These are phyloP conservation scores for Heteromyza rotundicornis DNA, from an alignment of 2,888 invertebrate genomes.

Conservation along the genomic window DNA sequence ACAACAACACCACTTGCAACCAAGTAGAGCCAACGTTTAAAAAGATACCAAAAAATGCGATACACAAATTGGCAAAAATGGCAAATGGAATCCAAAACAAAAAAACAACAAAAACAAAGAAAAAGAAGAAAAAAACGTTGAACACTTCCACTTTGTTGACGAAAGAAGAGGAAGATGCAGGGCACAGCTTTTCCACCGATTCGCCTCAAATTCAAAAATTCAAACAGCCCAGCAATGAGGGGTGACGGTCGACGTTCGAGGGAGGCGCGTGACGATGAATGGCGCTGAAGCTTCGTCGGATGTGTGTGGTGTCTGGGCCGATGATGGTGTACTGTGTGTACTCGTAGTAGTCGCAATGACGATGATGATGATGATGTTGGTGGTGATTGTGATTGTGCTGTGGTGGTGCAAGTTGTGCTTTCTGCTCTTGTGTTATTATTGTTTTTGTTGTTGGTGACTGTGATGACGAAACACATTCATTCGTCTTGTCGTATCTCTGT, in stretches of 20 bases:
- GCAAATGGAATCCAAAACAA: no score
- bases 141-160: background rate
- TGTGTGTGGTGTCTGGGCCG: background rate
- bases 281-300: background rate
- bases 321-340: no score
- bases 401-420: background rate
- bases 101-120: no score
- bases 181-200: background rate
- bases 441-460: background rate
- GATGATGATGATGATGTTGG: no score
- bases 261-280: background rate
- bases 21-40: no score
- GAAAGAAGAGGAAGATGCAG: background rate
- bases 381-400: background rate
- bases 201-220: no score
- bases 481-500: no score
- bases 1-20: background rate
- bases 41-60: background rate
- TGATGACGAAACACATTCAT: background rate
- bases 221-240: no score
- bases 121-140: no score
- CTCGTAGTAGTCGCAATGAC: no score
- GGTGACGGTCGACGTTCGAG: no score
- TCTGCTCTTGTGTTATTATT: background rate
- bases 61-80: background rate